Percentiles rank a stretch among this genome's conserved stretches.
phyloP scores from a whole-genome alignment of 2,113 vertebrate species.

The Planiliza haematocheilus region DNA sequence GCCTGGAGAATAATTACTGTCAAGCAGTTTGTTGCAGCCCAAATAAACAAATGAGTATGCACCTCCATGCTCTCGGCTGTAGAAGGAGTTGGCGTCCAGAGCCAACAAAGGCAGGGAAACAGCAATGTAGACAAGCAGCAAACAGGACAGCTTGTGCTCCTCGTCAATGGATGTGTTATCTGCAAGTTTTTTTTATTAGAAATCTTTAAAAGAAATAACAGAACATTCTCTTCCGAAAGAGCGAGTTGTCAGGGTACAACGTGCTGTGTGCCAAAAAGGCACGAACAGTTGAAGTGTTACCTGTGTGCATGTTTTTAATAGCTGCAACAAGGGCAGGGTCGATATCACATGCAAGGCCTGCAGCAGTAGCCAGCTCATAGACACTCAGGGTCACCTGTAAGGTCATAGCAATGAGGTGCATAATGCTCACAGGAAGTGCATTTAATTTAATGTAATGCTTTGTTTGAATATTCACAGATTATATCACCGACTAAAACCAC shows the following conservation, averaged over 20 bases:
- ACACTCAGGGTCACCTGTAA: constrained; percentile 88
- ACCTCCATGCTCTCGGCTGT: constrained; percentile 89
- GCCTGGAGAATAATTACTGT: constrained; percentile 49
- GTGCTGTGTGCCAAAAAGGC: background rate
- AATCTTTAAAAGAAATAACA: background rate
- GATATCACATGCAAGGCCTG: constrained; percentile 89
- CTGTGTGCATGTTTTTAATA: constrained; percentile 85
- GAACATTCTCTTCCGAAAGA: background rate
- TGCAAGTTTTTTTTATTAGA: constrained; percentile 54
- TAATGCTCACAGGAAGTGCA: no score
- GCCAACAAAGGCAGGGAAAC: constrained; percentile 90
- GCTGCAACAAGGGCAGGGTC: constrained; percentile 89
- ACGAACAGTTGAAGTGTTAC: constrained; percentile 67
- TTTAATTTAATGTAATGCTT: no score
- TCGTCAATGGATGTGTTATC: constrained; percentile 88
- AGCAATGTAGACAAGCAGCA: constrained; percentile 90
- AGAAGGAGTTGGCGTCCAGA: constrained; percentile 85
- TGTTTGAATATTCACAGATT: no score
- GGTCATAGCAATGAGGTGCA: background rate
- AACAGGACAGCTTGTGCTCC: constrained; percentile 90
- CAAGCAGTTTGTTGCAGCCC: constrained; percentile 14
- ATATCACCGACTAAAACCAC: background rate
- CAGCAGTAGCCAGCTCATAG: constrained; percentile 90
- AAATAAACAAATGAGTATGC: constrained; percentile 66
- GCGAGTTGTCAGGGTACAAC: background rate